Percentiles rank a stretch among this genome's conserved stretches.
Evolutionary conservation across 1,140 invertebrate species (phyloP).

Genomic region (Streblospio benedicti): DNA sequence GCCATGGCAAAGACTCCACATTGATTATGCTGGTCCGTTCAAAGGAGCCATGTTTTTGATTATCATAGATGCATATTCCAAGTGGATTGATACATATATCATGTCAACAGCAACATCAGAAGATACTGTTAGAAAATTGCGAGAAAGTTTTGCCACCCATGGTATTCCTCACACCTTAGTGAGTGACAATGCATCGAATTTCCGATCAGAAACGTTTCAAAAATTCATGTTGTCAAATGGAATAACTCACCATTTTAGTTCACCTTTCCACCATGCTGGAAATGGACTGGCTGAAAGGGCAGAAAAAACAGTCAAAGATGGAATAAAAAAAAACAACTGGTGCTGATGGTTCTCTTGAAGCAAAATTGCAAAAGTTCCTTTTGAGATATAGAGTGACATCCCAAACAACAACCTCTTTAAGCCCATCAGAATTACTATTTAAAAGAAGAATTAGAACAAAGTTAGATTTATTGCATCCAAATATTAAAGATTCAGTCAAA

Average conservation of each 20-base stretch:
- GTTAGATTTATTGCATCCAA: too few relatives aligned
- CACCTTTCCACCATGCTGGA: slow-evolving; percentile 28
- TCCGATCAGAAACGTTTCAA: slow-evolving; percentile 24
- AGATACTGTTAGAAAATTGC: neutral
- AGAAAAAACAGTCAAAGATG: slow-evolving; percentile 24
- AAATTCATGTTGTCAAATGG: slow-evolving; percentile 23
- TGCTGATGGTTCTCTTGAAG: too few relatives aligned
- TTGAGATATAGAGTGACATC: slow-evolving; percentile 6
- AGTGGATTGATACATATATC: slow-evolving; percentile 1
- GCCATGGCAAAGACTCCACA: slow-evolving; percentile 48
- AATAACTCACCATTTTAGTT: slow-evolving; percentile 18
- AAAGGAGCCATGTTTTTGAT: slow-evolving; percentile 32
- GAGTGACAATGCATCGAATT: slow-evolving; percentile 28
- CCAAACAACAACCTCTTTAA: slow-evolving; percentile 3
- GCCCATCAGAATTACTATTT: slow-evolving; percentile 1
- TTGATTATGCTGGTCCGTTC: slow-evolving; percentile 50
- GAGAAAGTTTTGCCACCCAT: neutral
- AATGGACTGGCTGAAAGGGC: slow-evolving; percentile 30
- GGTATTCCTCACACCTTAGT: slow-evolving; percentile 12
- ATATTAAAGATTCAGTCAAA: too few relatives aligned
- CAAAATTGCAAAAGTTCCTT: too few relatives aligned
- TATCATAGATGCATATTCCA: slow-evolving; percentile 6
- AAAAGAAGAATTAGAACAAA: neutral
- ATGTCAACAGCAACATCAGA: neutral
- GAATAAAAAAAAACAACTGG: slow-evolving; percentile 14